Base-by-base conservation (phyloP, 2,797 vertebrate species). In the Muraenolepis orangiensis region DNA sequence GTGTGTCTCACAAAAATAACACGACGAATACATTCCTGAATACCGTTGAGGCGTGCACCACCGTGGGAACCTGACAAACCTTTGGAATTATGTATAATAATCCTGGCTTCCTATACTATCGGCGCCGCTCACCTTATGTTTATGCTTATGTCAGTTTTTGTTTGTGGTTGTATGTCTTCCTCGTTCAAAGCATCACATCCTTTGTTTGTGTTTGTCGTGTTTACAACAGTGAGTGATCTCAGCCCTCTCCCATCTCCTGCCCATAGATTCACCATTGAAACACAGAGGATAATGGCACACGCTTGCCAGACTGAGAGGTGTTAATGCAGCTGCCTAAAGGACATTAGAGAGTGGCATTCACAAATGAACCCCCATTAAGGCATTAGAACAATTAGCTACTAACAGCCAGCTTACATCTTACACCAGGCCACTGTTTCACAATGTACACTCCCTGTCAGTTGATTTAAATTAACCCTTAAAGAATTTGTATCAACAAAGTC, bases 261-360 rank as follows among this genome's bases (percentile, higher is more conserved):
- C 14, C 34, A 68, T 68, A 36, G 67, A 71, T n/a, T 72, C 61
- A 32, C 40, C 61, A 71, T 71, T 66, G 69, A 74, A 34, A 74
- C 61, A 14, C 16, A 66, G 4, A 12, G 26, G 36, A n/a, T 67
- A 66, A 70, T 66, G 36, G 14, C 20, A 36, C 29, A 28, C 23
- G 29, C 34, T 66, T 14, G 68, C 69, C 32, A 8, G 66, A 69
- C 64, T 28, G 66, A 72, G 28, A 42, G 67, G 34, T 66, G 20
- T 29, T 18, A 6, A 31, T 13, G 66, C 67, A 10, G 26, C n/a
- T 11, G n/a, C 26, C n/a, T 23, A 10, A 23, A n/a, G 18, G 23
- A 61, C 6, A 61, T 13, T 23, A 7, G 14, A 26, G 57, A 70
- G 34, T 10, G 23, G 18, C 38, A n/a, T 69, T 18, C 23, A 23